Conservation (phyloP, 1,140 invertebrate genomes). For the Adoxophyes honmai region DNA sequence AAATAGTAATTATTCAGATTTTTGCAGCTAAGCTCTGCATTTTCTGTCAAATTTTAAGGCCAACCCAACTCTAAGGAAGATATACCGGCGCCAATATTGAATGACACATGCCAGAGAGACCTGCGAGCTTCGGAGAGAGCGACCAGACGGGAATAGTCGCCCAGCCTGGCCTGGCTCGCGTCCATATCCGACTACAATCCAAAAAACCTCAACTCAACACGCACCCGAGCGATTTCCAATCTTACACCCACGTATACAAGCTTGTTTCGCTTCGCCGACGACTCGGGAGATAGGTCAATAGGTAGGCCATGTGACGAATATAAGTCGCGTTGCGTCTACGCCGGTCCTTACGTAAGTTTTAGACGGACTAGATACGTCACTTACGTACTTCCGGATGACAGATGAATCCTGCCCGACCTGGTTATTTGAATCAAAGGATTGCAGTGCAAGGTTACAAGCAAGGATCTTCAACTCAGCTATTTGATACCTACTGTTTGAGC, state of each 20-base stretch:
- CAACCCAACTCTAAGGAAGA: slow-evolving; percentile 15
- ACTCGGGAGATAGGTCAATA: slow-evolving; percentile 26
- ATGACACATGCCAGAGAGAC: slow-evolving; percentile 49
- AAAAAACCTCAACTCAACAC: slow-evolving; percentile 40
- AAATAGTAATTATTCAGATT: slow-evolving; percentile 10
- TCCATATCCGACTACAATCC: slow-evolving; percentile 44
- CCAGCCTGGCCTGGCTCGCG: slow-evolving; percentile 64
- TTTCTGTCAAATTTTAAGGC: no score
- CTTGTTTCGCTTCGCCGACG: slow-evolving; percentile 30
- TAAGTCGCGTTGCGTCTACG: slow-evolving; percentile 52
- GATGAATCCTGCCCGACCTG: slow-evolving; percentile 41
- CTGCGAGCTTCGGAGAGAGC: slow-evolving; percentile 48
- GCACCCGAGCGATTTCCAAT: slow-evolving; percentile 40
- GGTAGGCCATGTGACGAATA: slow-evolving; percentile 43
- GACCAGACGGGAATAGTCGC: slow-evolving; percentile 72
- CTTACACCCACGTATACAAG: slow-evolving; percentile 42
- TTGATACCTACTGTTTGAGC: no score
- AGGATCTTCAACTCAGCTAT: no score
- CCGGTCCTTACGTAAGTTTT: slow-evolving; percentile 64
- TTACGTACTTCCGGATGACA: slow-evolving; percentile 57
- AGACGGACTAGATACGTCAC: slow-evolving; percentile 69
- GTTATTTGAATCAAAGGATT: slow-evolving; percentile 39
- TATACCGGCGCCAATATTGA: slow-evolving; percentile 42
- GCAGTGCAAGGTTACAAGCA: slow-evolving; percentile 41
- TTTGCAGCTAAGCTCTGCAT: no score